Evolutionary conservation across 2,888 invertebrate species (phyloP).

Genomic region (Dusona sp.): DNA sequence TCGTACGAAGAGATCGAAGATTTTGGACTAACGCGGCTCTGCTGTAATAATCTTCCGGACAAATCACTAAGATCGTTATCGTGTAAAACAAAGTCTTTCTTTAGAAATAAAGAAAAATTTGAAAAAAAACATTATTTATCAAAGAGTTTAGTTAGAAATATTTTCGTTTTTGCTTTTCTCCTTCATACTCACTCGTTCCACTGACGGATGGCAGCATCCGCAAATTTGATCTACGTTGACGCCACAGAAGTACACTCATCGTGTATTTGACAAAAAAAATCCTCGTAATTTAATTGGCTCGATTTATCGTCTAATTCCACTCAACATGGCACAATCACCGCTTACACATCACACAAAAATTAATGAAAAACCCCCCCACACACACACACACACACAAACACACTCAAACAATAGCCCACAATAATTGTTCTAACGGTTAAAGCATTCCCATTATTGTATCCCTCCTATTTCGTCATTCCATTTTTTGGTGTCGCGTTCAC

Average conservation of each 20-base stretch:
- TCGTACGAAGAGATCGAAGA: slow-evolving; percentile 26
- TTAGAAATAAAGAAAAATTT: neutral
- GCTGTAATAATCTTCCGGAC: slow-evolving; percentile 29
- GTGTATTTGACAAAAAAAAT: slow-evolving; percentile 51
- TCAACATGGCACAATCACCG: neutral
- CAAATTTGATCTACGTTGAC: slow-evolving; percentile 77
- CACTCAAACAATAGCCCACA: neutral
- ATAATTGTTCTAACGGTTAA: neutral
- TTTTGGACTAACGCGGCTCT: slow-evolving; percentile 53
- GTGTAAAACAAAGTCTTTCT: neutral
- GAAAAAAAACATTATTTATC: slow-evolving; percentile 17
- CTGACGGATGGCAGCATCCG: slow-evolving; percentile 70
- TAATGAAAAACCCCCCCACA: neutral
- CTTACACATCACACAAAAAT: neutral
- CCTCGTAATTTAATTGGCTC: neutral
- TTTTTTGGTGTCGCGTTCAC: neutral
- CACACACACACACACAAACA: neutral
- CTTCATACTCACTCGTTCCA: slow-evolving; percentile 74
- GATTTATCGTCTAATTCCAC: slow-evolving; percentile 21
- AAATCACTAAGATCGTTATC: slow-evolving; percentile 51
- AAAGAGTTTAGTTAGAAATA: neutral
- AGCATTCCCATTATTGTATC: neutral
- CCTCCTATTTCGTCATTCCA: neutral
- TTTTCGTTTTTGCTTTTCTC: neutral
- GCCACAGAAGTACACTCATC: slow-evolving; percentile 82